phyloP scores from a whole-genome alignment of 2,113 vertebrate genomes.

The Balaeniceps rex region DNA sequence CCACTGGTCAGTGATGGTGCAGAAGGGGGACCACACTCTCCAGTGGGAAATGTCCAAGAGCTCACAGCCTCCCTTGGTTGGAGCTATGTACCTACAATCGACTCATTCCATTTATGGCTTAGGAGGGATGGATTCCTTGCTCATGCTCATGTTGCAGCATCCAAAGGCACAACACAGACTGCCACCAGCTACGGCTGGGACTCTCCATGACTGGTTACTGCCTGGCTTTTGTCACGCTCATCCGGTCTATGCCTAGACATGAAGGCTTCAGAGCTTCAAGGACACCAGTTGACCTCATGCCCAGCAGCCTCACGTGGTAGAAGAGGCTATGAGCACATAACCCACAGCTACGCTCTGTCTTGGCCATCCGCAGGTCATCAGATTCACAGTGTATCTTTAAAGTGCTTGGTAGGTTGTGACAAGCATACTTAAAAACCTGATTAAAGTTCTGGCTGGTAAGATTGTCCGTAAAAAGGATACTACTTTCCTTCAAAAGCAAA shows the following conservation, averaged over 20 bases:
- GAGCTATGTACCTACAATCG: accelerated
- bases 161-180: not conserved
- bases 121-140: not conserved
- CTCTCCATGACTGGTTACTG: not conserved
- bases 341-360: not conserved
- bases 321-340: not conserved
- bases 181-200: not conserved
- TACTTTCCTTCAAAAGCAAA: not conserved
- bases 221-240: not conserved
- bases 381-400: not conserved
- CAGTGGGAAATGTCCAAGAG: not conserved
- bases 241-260: not conserved
- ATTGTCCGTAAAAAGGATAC: not conserved
- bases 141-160: not conserved
- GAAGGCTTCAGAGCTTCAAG: not conserved
- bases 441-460: not conserved
- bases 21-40: not conserved
- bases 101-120: not conserved
- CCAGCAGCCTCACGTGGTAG: not conserved
- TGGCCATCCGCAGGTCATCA: not conserved
- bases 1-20: not conserved
- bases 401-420: not conserved
- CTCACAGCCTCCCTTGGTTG: not conserved
- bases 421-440: not conserved
- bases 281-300: not conserved